A percentile compares a stretch with the other conserved stretches of the same genome.
Evolutionary conservation across 2,888 invertebrate species (phyloP).

Genomic region (Cantharis lateralis): DNA sequence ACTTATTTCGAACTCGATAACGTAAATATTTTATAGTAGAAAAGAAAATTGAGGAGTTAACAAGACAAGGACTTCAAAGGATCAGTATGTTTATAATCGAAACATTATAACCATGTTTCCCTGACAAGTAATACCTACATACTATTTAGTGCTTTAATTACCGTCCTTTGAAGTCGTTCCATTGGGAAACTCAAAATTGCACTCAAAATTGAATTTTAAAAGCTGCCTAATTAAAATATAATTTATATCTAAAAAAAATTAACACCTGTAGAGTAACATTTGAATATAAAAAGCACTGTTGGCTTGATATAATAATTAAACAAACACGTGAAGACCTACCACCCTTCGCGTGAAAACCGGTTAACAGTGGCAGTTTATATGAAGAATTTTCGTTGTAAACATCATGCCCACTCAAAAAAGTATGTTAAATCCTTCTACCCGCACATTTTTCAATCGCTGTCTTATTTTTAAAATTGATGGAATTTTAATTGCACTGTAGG

Average conservation of each 20-base stretch:
- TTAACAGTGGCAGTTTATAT: not conserved
- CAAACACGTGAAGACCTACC: constrained; percentile 12
- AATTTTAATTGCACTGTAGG: not conserved
- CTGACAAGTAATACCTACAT: not conserved
- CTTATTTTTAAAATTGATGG: not conserved
- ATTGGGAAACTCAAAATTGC: not conserved
- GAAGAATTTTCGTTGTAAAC: not conserved
- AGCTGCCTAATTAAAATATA: not conserved
- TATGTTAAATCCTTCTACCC: not conserved
- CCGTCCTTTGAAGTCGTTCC: not conserved
- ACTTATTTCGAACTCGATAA: not conserved
- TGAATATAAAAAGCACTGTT: not conserved
- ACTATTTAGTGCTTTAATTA: not conserved
- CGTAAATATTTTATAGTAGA: not conserved
- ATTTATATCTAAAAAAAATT: not conserved
- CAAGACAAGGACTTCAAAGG: not conserved
- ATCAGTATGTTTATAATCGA: not conserved
- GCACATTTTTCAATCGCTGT: not conserved
- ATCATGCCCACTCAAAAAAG: not conserved
- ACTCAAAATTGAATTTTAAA: not conserved
- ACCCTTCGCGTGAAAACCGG: constrained; percentile 7
- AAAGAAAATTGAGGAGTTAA: not conserved
- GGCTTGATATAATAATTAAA: constrained; percentile 21
- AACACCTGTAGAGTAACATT: not conserved
- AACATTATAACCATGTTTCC: not conserved